phyloP scores from a whole-genome alignment of 2,888 invertebrate genomes.

The Carterocephalus palaemon region DNA sequence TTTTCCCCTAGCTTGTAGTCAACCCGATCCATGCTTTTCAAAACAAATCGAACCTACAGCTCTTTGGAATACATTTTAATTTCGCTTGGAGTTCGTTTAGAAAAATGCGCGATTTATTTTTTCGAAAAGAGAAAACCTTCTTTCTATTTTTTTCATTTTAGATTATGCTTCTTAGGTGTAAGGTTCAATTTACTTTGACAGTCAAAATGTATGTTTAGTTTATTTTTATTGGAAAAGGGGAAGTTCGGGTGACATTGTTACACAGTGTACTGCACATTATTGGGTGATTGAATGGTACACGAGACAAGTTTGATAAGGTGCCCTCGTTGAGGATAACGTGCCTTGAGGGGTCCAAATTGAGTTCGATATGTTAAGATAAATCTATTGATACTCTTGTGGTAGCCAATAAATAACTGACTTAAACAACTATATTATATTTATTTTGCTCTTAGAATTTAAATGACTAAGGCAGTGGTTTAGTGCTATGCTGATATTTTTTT shows the following conservation, averaged over 20 bases:
- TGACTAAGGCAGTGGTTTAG: too few species aligned
- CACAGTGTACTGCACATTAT: constrained; percentile 78
- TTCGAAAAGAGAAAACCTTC: constrained; percentile 39
- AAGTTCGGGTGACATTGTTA: constrained; percentile 72
- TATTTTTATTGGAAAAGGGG: constrained; percentile 43
- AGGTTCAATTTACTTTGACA: constrained; percentile 33
- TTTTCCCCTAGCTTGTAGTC: constrained; percentile 55
- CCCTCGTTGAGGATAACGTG: constrained; percentile 55
- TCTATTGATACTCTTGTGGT: constrained; percentile 17
- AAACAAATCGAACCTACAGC: constrained; percentile 35
- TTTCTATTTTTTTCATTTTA: not conserved
- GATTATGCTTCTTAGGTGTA: constrained; percentile 16
- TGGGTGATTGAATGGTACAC: constrained; percentile 76
- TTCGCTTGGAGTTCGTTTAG: constrained; percentile 31
- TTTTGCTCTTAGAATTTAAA: too few species aligned
- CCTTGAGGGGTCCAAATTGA: constrained; percentile 36
- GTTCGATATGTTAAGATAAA: constrained; percentile 31
- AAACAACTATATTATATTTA: too few species aligned
- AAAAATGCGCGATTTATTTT: constrained; percentile 58
- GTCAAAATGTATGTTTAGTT: constrained; percentile 29
- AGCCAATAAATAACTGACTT: too few species aligned
- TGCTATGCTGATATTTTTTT: too few species aligned
- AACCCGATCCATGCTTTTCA: constrained; percentile 35
- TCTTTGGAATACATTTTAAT: not conserved
- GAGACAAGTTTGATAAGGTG: constrained; percentile 72